These are phyloP conservation scores for Lissonota sp. DNA, from an alignment of 2,888 invertebrate genomes.

Conservation along the genomic window DNA sequence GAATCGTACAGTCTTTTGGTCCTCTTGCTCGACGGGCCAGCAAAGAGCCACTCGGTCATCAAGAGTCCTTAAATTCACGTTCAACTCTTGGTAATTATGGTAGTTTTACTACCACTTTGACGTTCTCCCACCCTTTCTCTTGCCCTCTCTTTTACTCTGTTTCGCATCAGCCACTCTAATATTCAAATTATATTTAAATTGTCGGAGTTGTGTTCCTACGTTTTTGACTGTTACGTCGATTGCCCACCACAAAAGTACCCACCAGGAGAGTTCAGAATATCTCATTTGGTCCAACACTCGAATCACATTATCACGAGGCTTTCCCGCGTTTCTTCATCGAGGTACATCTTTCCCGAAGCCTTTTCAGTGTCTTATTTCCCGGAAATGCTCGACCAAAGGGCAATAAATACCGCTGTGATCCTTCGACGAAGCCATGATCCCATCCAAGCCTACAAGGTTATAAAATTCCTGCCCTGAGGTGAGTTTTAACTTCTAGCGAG, in stretches of 20 bases:
- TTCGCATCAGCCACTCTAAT: conserved; percentile 66
- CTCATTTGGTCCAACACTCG: conserved; percentile 37
- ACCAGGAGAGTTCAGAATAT: conserved; percentile 13
- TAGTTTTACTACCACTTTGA: conserved; percentile 67
- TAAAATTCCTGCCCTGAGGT: conserved; percentile 54
- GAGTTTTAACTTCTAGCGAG: conserved; percentile 61
- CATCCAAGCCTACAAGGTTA: conserved; percentile 39
- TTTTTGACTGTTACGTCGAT: conserved; percentile 19
- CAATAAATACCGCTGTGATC: conserved; percentile 47
- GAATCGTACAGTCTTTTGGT: conserved; percentile 65
- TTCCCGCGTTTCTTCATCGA: neutral
- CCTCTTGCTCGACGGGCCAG: conserved; percentile 38
- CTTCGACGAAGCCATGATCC: conserved; percentile 10
- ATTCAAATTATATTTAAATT: conserved; percentile 77
- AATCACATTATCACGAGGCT: neutral
- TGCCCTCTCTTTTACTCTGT: conserved; percentile 16
- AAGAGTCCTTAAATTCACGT: conserved; percentile 74
- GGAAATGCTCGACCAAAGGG: neutral
- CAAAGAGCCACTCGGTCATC: conserved; percentile 66
- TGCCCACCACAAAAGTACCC: conserved; percentile 28
- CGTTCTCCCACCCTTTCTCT: conserved; percentile 57
- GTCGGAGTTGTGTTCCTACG: conserved; percentile 54
- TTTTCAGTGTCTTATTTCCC: neutral
- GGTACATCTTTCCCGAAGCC: neutral
- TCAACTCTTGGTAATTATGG: conserved; percentile 76